These are phyloP conservation scores for Caligus rogercresseyi DNA, from an alignment of 1,140 invertebrate species.

Conservation along the genomic window DNA sequence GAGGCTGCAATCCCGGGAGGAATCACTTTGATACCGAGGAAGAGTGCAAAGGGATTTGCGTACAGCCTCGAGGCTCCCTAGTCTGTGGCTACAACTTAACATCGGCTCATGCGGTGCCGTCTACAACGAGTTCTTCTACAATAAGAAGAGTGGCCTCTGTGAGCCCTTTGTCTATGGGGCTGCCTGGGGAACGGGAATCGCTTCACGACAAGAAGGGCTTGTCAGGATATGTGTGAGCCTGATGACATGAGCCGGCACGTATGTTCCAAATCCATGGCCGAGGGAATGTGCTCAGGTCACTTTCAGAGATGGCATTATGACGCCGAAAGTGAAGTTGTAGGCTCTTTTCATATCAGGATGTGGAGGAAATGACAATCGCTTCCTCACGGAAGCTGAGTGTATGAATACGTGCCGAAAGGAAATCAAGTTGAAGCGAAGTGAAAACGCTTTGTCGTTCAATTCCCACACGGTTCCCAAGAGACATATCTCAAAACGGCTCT, in stretches of 20 bases:
- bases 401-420: neutral
- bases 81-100: conserved; percentile 63
- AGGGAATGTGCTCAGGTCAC: neutral
- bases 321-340: neutral
- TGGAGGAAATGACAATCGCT: neutral
- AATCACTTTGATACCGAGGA: conserved; percentile 49
- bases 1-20: conserved; percentile 76
- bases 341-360: neutral
- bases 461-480: too few species aligned
- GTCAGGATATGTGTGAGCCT: neutral
- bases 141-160: conserved; percentile 47
- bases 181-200: conserved; percentile 9
- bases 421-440: neutral
- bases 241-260: neutral
- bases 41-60: neutral
- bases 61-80: conserved; percentile 33
- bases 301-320: neutral
- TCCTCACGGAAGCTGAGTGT: conserved; percentile 1
- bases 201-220: neutral
- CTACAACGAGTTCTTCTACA: conserved; percentile 63
- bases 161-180: conserved; percentile 48
- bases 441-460: too few species aligned
- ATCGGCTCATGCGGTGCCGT: conserved; percentile 61
- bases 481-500: too few species aligned
- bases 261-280: neutral